Evolutionary conservation across 2,888 invertebrate species (phyloP).

Genomic region (Melipona bicolor): DNA sequence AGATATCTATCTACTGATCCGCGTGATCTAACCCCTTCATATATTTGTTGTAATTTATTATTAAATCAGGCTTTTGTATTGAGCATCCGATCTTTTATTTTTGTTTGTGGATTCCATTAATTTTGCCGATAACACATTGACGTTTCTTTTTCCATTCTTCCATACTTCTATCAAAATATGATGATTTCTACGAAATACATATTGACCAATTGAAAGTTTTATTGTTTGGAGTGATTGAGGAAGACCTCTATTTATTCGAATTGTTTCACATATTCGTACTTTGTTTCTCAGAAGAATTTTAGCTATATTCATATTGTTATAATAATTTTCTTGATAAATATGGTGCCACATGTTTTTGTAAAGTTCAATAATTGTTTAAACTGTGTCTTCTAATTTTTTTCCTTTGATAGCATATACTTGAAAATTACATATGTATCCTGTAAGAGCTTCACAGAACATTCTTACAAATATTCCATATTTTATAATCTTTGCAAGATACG

Average conservation of each 20-base stretch:
- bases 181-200: neutral
- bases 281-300: no score
- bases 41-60: conserved; percentile 34
- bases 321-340: no score
- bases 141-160: neutral
- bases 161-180: neutral
- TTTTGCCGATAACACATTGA: neutral
- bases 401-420: neutral
- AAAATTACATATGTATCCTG: neutral
- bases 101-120: neutral
- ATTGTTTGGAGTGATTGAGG: neutral
- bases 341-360: neutral
- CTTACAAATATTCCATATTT: no score
- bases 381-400: neutral
- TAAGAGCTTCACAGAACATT: neutral
- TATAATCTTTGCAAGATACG: no score
- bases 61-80: neutral
- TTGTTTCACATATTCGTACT: neutral
- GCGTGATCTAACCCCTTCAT: conserved; percentile 32
- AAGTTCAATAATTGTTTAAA: neutral
- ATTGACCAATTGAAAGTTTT: neutral
- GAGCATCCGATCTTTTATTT: neutral
- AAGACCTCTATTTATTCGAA: neutral
- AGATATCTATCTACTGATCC: conserved; percentile 37
- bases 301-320: no score